These are phyloP conservation scores for Hemibagrus wyckioides DNA, from an alignment of 2,113 vertebrate genomes.

Conservation along the genomic window DNA sequence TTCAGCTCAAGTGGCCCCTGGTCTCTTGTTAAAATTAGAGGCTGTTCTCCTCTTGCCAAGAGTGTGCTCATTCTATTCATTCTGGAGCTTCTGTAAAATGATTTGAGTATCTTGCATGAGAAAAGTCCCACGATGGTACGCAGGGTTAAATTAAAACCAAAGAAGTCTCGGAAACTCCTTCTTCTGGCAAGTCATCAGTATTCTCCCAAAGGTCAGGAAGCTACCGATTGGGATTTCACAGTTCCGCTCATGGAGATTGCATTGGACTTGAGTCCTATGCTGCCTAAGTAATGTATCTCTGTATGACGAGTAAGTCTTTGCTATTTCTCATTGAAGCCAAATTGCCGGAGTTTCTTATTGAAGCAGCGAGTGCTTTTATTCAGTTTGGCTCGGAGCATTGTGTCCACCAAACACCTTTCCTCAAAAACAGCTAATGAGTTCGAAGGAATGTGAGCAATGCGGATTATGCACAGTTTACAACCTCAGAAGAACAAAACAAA, in stretches of 20 bases:
- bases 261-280: conserved; percentile 7
- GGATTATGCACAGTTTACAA: conserved; percentile 40
- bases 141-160: conserved; percentile 39
- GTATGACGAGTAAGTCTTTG: background rate
- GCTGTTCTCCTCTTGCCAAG: conserved; percentile 38
- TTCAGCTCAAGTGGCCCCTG: conserved; percentile 40
- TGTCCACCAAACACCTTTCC: conserved; percentile 34
- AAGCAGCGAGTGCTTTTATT: conserved; percentile 21
- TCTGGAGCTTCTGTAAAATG: conserved; percentile 38
- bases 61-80: conserved; percentile 43
- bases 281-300: background rate
- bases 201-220: conserved; percentile 47
- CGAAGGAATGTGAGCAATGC: conserved; percentile 52
- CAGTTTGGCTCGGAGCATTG: conserved; percentile 32
- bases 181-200: conserved; percentile 31
- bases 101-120: conserved; percentile 28
- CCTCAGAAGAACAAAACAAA: conserved; percentile 25
- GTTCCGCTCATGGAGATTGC: conserved; percentile 20
- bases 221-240: conserved; percentile 15
- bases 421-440: conserved; percentile 50
- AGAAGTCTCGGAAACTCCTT: conserved; percentile 15
- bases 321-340: conserved; percentile 15
- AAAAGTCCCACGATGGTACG: conserved; percentile 3
- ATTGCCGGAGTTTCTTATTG: conserved; percentile 15
- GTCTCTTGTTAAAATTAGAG: conserved; percentile 44